Base-by-base conservation (phyloP, 1,140 invertebrate genomes). In the Drosophila bipectinata region DNA sequence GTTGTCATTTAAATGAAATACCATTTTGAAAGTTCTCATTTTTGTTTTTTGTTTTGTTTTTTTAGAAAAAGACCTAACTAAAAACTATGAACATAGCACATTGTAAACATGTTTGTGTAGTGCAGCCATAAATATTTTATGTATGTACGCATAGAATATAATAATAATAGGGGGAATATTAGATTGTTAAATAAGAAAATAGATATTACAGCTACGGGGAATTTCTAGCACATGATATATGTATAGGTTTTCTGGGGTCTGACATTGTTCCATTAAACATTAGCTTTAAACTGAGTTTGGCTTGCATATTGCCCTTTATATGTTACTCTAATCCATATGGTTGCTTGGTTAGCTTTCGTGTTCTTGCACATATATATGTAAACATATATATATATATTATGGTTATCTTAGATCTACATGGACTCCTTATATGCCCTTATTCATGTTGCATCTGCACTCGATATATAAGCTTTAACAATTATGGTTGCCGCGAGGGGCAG, bases 31-130 rank as follows among this genome's bases (percentile, higher is more conserved):
- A 34, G 53, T 15, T 57, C 6, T 28, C 5, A 28, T 28, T 28
- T 6, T 28, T 64, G 71, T 39, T 77, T 72, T 45, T 37, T 62
- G 71, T 39, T 77, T 72, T 45, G 30, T 62, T 76, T 49, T 28
- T 62, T 82, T 57, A 37, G 66, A 75, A 73, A 44, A 74, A 75
- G 58, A 61, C 82, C 82, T 85, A 85, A 87, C 82, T 85, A 85
- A 87, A 85, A 87, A 81, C 82, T 85, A 85, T 85, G 82, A 85
- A 85, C 82, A 72, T 85, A 85, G 82, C 82, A 87, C 82, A 87
- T 72, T 87, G 51, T 75, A 68, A 67, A 78, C 67, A 69, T 76
- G 39, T 66, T 77, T 85, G 82, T 87, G 69, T 87, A 62, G 82
- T 85, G 82, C 82, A 85, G 82, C 82, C 59, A 78, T 82, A 69